phyloP scores from a whole-genome alignment of 2,797 vertebrate species.

The Petrocephalus sullivani region DNA sequence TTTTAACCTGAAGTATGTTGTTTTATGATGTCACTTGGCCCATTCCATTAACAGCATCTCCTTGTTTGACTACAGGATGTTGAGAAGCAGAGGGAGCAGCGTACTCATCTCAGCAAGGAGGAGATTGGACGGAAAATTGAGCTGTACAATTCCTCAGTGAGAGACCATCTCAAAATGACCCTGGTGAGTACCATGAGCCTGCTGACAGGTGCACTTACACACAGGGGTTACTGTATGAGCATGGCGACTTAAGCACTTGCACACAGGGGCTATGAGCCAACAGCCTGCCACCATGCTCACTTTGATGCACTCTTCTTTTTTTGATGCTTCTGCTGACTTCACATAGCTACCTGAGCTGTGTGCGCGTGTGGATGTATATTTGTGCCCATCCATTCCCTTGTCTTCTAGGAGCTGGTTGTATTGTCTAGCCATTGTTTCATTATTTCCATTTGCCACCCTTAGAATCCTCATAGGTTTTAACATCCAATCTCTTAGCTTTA shows the following conservation, averaged over 20 bases:
- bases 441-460: not conserved
- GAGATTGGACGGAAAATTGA: conserved; percentile 85
- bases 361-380: not conserved
- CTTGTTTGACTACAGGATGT: conserved; percentile 72
- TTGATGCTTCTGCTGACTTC: not conserved
- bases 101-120: conserved; percentile 80
- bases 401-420: not conserved
- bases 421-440: not conserved
- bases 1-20: not conserved
- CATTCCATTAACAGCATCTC: not conserved
- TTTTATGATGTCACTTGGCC: not conserved
- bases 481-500: not conserved
- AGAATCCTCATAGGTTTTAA: not conserved
- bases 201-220: not conserved
- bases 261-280: not conserved
- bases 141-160: conserved; percentile 81
- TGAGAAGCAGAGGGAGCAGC: conserved; percentile 79
- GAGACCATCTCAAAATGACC: conserved; percentile 92
- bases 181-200: conserved; percentile 54
- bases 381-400: not conserved
- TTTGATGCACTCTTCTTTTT: not conserved
- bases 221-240: not conserved
- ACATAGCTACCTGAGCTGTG: not conserved
- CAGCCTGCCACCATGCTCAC: not conserved
- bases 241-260: not conserved